phyloP scores from a whole-genome alignment of 1,140 invertebrate genomes.

The Ips typographus region DNA sequence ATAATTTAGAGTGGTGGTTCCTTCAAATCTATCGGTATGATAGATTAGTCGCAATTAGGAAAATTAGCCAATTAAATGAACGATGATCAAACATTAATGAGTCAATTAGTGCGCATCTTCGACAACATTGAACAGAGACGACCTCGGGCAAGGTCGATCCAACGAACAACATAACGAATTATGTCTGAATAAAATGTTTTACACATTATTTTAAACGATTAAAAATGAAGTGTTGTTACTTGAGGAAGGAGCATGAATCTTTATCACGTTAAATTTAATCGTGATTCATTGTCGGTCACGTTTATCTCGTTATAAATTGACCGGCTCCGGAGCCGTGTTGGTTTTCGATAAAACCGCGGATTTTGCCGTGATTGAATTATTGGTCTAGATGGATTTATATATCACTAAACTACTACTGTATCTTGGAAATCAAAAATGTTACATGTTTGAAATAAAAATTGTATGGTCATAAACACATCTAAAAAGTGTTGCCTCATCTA shows the following conservation, averaged over 20 bases:
- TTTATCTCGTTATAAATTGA: not conserved
- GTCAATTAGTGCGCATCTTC: slow-evolving; percentile 16
- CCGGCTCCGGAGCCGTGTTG: not conserved
- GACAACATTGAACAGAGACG: slow-evolving; percentile 17
- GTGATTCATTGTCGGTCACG: slow-evolving; percentile 6
- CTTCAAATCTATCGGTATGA: too few species aligned
- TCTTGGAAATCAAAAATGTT: too few species aligned
- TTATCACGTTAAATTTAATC: slow-evolving; percentile 15
- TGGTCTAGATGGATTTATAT: too few species aligned
- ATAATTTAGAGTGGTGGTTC: too few species aligned
- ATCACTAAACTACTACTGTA: too few species aligned
- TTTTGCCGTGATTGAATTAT: too few species aligned
- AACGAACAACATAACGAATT: slow-evolving; percentile 14
- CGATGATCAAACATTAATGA: slow-evolving; percentile 12
- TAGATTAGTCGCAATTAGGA: not conserved
- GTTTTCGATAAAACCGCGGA: too few species aligned
- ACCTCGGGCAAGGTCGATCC: slow-evolving; percentile 20
- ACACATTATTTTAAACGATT: slow-evolving; percentile 16
- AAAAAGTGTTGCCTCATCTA: too few species aligned
- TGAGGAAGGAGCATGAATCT: slow-evolving; percentile 10
- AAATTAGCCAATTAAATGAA: slow-evolving; percentile 9
- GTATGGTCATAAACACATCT: too few species aligned
- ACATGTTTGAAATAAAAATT: too few species aligned
- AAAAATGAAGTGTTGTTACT: slow-evolving; percentile 6
- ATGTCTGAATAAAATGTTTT: slow-evolving; percentile 23